Evolutionary conservation across 2,888 invertebrate species (phyloP).

Genomic region (Druceiella hillmani): DNA sequence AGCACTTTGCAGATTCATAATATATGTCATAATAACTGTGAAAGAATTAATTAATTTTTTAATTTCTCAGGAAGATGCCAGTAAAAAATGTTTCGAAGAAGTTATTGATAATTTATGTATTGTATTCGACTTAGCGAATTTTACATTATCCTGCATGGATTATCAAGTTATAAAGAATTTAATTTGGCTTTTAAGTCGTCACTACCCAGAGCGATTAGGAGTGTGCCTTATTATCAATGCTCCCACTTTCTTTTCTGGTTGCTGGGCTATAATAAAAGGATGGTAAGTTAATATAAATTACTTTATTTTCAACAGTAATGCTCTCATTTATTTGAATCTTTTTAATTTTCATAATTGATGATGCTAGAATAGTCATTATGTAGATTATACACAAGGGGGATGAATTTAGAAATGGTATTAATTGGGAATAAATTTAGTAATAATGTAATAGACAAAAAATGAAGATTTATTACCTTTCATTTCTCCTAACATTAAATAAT

Average conservation of each 20-base stretch:
- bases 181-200: conserved; percentile 70
- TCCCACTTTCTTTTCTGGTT: conserved; percentile 67
- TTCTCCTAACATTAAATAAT: too few relatives aligned
- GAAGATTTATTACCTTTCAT: too few relatives aligned
- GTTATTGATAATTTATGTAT: conserved; percentile 75
- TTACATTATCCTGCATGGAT: conserved; percentile 73
- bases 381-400: too few relatives aligned
- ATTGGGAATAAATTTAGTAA: too few relatives aligned
- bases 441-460: too few relatives aligned
- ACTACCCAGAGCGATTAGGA: conserved; percentile 74
- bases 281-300: conserved; percentile 47
- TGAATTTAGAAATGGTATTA: too few relatives aligned
- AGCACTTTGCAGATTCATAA: too few relatives aligned
- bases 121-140: conserved; percentile 70
- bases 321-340: neutral
- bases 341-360: too few relatives aligned
- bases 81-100: conserved; percentile 73
- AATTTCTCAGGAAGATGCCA: conserved; percentile 62
- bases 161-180: conserved; percentile 75
- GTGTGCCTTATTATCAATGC: conserved; percentile 71
- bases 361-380: too few relatives aligned
- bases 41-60: too few relatives aligned
- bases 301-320: conserved; percentile 4
- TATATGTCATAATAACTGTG: too few relatives aligned
- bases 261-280: conserved; percentile 72